Evolutionary conservation across 2,797 vertebrate genomes (phyloP).

Genomic region (Limosa lapponica): DNA sequence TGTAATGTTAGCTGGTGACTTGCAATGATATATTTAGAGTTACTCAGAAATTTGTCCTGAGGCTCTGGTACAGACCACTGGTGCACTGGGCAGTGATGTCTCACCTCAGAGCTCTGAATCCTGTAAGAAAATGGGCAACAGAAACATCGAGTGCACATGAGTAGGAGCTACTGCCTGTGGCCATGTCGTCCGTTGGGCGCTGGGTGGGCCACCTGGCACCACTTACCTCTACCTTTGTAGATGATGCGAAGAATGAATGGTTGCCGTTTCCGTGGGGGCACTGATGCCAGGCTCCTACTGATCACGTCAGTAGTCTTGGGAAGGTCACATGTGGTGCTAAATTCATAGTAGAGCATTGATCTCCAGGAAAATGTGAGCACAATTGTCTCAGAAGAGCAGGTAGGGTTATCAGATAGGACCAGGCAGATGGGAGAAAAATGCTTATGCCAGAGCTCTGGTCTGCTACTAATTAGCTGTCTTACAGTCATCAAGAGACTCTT

Average conservation of each 20-base stretch:
- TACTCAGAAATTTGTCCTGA: background rate
- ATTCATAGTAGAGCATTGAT: background rate
- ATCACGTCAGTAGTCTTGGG: background rate
- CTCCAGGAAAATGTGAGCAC: background rate
- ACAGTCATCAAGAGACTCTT: background rate
- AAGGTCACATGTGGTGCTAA: background rate
- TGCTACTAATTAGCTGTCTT: background rate
- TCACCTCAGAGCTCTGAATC: background rate
- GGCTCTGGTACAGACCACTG: background rate
- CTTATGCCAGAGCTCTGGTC: background rate
- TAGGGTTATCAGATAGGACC: background rate
- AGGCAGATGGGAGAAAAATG: background rate
- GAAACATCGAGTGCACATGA: background rate
- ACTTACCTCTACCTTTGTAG: background rate
- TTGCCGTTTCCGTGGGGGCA: fast-evolving
- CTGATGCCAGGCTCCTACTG: background rate
- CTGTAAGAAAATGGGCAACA: background rate
- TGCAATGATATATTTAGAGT: background rate
- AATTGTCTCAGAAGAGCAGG: background rate
- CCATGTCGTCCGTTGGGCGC: fast-evolving
- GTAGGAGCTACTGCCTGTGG: background rate
- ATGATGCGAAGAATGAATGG: background rate
- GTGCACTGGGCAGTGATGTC: background rate
- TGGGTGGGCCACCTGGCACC: background rate
- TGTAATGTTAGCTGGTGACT: background rate